These are phyloP conservation scores for Phylloscopus trochiloides DNA, from an alignment of 2,113 vertebrate genomes.

Conservation along the genomic window DNA sequence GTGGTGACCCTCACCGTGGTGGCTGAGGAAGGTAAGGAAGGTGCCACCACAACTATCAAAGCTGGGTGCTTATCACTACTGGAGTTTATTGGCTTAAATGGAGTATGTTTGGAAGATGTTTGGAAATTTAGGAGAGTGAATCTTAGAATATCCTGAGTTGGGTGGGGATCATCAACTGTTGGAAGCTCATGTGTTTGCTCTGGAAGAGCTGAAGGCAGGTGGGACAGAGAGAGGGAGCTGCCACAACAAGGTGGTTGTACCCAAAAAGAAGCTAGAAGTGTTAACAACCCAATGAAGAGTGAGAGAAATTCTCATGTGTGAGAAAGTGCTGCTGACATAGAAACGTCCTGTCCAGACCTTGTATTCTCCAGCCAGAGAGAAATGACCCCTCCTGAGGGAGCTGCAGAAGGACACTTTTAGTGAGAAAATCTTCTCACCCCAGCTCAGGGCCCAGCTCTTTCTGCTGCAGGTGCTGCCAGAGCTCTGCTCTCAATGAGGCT, in stretches of 20 bases:
- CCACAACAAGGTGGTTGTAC: background rate
- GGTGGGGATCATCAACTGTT: background rate
- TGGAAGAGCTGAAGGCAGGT: background rate
- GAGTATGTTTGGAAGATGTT: background rate
- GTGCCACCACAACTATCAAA: rapidly evolving
- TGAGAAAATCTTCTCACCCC: background rate
- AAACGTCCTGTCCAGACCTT: background rate
- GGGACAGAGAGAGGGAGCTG: background rate
- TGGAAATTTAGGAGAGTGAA: background rate
- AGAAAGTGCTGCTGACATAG: background rate
- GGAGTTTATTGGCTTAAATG: background rate
- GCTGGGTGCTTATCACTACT: background rate
- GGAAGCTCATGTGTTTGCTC: background rate
- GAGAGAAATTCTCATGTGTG: background rate
- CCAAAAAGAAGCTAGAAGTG: background rate
- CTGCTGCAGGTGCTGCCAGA: background rate
- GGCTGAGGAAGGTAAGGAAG: slow-evolving; percentile 87
- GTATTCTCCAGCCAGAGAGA: background rate
- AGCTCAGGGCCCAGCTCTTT: rapidly evolving
- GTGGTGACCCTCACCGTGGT: slow-evolving; percentile 90
- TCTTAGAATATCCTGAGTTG: background rate
- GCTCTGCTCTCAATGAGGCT: background rate
- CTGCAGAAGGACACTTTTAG: background rate
- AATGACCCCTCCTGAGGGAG: background rate
- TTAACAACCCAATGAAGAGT: background rate